Percentiles rank a stretch among this genome's conserved stretches.
phyloP scores from a whole-genome alignment of 2,888 invertebrate species.

The Herminia tarsipennalis region DNA sequence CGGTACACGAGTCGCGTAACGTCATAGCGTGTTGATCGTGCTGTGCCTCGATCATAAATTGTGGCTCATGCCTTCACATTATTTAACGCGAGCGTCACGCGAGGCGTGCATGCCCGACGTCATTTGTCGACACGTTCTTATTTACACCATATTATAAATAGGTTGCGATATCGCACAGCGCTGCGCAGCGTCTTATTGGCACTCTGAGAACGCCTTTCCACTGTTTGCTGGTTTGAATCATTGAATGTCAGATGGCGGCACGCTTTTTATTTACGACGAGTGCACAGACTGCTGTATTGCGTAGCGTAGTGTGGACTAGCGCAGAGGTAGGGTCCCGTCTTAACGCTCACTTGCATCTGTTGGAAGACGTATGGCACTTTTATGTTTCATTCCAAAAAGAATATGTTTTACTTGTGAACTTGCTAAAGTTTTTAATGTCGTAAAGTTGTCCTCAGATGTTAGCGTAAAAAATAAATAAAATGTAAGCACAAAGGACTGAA shows the following conservation, averaged over 20 bases:
- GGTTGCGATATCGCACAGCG: conserved; percentile 23
- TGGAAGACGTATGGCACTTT: conserved; percentile 7
- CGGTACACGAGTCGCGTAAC: conserved; percentile 27
- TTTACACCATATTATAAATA: conserved; percentile 33
- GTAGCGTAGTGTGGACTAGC: not conserved
- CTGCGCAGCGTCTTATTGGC: not conserved
- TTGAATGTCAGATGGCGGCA: conserved; percentile 22
- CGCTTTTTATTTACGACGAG: conserved; percentile 35
- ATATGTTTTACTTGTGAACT: conserved; percentile 14
- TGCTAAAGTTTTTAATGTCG: conserved; percentile 6
- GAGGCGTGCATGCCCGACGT: conserved; percentile 44
- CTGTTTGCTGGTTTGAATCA: not conserved
- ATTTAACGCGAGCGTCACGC: conserved; percentile 61
- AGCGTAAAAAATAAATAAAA: conserved; percentile 1
- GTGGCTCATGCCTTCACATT: conserved; percentile 57
- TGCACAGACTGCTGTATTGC: conserved; percentile 29
- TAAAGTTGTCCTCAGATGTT: conserved; percentile 1
- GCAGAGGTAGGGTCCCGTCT: not conserved
- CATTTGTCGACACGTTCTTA: conserved; percentile 45
- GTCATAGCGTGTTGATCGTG: conserved; percentile 52
- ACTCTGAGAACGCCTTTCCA: not conserved
- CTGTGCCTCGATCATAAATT: conserved; percentile 48
- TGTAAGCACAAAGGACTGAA: not conserved
- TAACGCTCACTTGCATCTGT: conserved; percentile 7
- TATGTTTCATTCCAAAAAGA: conserved; percentile 4